Percentiles rank a stretch among this genome's conserved stretches.
Evolutionary conservation across 2,113 vertebrate genomes (phyloP).

Genomic region (Sula dactylatra): DNA sequence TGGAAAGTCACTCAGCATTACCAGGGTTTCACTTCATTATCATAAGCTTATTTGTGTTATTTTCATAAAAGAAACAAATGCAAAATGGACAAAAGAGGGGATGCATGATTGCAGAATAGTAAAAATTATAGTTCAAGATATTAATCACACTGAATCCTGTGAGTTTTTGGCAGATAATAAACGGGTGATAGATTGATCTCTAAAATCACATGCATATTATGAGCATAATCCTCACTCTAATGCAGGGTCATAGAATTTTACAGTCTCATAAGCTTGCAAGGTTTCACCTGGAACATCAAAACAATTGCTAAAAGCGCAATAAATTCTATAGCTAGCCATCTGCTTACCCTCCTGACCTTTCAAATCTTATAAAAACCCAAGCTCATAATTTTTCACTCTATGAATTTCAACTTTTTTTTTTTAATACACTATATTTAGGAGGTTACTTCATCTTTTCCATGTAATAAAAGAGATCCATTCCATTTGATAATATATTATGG

Average conservation of each 20-base stretch:
- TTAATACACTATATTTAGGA: conserved; percentile 18
- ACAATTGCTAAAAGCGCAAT: conserved; percentile 70
- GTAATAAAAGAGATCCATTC: conserved; percentile 24
- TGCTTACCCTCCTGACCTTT: conserved; percentile 77
- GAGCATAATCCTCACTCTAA: conserved; percentile 50
- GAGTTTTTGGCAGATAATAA: conserved; percentile 66
- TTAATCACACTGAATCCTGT: conserved; percentile 23
- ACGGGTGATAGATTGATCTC: conserved; percentile 56
- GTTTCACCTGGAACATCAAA: conserved; percentile 71
- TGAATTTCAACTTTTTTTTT: conserved; percentile 35
- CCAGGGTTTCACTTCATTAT: conserved; percentile 14
- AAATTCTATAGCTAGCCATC: conserved; percentile 74
- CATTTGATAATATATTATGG: conserved; percentile 40
- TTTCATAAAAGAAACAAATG: neutral
- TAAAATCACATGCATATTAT: conserved; percentile 49
- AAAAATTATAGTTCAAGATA: conserved; percentile 19
- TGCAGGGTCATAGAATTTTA: conserved; percentile 69
- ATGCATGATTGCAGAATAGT: neutral
- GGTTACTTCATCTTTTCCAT: conserved; percentile 45
- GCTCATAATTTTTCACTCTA: conserved; percentile 62
- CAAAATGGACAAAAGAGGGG: neutral
- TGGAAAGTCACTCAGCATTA: conserved; percentile 20
- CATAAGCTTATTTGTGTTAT: neutral
- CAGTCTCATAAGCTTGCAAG: conserved; percentile 65
- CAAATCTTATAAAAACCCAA: conserved; percentile 67